phyloP scores from a whole-genome alignment of 2,888 invertebrate genomes.

The Cybosia mesomella region DNA sequence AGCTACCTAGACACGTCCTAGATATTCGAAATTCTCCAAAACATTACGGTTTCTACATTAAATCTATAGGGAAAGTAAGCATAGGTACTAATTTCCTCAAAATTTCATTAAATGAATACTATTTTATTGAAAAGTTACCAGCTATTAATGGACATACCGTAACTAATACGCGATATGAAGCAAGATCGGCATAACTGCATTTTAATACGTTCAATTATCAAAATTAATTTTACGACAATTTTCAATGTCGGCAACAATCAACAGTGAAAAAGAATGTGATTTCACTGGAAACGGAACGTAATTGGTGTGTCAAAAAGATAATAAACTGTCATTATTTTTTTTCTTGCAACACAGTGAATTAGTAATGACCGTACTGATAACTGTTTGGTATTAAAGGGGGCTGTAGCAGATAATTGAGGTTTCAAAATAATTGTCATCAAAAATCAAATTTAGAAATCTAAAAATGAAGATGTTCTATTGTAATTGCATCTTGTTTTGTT shows the following conservation, averaged over 20 bases:
- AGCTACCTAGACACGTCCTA: no score
- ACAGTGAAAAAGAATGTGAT: constrained; percentile 35
- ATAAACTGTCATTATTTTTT: constrained; percentile 48
- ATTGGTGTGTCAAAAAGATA: constrained; percentile 56
- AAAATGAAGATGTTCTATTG: no score
- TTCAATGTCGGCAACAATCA: constrained; percentile 29
- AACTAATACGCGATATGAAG: constrained; percentile 33
- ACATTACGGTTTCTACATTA: no score
- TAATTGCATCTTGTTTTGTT: no score
- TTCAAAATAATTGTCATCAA: neutral
- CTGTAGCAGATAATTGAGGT: neutral
- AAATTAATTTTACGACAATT: constrained; percentile 41
- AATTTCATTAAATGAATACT: no score
- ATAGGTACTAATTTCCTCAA: no score
- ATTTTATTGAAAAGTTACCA: constrained; percentile 15
- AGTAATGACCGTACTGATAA: neutral
- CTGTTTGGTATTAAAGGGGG: neutral
- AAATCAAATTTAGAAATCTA: no score
- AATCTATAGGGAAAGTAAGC: no score
- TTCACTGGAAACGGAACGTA: constrained; percentile 50
- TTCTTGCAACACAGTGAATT: constrained; percentile 28
- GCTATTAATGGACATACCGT: constrained; percentile 33
- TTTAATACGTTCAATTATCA: constrained; percentile 48
- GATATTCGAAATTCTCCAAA: no score
- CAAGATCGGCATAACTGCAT: constrained; percentile 35